These are phyloP conservation scores for Edolisoma coerulescens DNA, from an alignment of 2,113 vertebrate species.

Conservation along the genomic window DNA sequence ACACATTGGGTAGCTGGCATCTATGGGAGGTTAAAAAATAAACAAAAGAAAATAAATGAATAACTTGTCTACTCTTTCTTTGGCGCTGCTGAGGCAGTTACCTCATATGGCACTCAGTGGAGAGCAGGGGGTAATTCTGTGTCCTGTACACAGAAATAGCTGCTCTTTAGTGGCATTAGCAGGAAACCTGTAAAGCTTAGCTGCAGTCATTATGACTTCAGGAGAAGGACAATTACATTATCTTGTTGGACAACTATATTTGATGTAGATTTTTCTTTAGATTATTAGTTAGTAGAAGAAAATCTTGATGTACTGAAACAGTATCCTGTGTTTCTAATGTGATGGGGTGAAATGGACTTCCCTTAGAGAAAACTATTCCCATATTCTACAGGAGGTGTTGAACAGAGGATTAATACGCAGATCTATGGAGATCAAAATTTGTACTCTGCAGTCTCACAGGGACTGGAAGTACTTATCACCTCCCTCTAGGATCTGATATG, in stretches of 20 bases:
- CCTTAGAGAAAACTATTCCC: neutral
- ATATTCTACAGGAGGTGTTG: neutral
- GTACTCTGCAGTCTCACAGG: neutral
- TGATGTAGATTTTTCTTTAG: neutral
- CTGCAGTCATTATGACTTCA: neutral
- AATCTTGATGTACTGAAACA: neutral
- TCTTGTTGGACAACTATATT: neutral
- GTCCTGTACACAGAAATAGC: neutral
- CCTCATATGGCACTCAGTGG: neutral
- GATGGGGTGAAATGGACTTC: neutral
- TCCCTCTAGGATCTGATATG: neutral
- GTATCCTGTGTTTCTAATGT: neutral
- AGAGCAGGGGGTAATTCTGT: neutral
- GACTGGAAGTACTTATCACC: constrained; percentile 11
- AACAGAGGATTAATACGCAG: neutral
- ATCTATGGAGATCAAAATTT: neutral
- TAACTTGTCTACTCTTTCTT: neutral
- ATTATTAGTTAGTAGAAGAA: neutral
- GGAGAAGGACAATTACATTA: neutral
- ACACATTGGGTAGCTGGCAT: neutral
- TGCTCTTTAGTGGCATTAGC: neutral
- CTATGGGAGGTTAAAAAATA: neutral
- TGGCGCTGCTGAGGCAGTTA: neutral
- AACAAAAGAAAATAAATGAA: constrained; percentile 21
- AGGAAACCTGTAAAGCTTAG: neutral